Percentiles rank a stretch among this genome's conserved stretches.
Evolutionary conservation across 2,113 vertebrate species (phyloP).

Genomic region (Lampris megalopsis): DNA sequence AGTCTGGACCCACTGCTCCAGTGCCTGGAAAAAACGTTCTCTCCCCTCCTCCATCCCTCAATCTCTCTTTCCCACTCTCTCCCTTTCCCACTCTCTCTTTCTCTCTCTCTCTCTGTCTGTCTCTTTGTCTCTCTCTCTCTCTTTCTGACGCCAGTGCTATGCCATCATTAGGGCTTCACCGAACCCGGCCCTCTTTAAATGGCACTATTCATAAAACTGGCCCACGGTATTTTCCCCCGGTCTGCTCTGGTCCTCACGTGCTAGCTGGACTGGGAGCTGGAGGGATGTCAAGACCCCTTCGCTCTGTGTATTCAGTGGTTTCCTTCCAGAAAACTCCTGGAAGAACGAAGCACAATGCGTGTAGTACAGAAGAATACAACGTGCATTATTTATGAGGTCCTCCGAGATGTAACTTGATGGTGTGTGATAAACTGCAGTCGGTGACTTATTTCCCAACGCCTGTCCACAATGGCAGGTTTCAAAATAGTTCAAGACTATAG

Average conservation of each 20-base stretch:
- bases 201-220: slow-evolving; percentile 73
- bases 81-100: slow-evolving; percentile 8
- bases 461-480: too few relatives aligned
- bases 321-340: slow-evolving; percentile 23
- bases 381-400: not conserved
- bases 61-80: too few relatives aligned
- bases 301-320: slow-evolving; percentile 31
- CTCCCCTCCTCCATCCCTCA: too few relatives aligned
- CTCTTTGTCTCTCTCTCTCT: slow-evolving; percentile 5
- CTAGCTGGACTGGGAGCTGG: slow-evolving; percentile 42
- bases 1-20: slow-evolving; percentile 61
- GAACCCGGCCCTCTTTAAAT: slow-evolving; percentile 66
- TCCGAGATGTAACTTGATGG: not conserved
- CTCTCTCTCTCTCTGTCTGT: slow-evolving; percentile 16
- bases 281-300: slow-evolving; percentile 53
- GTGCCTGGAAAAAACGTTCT: slow-evolving; percentile 74
- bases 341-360: slow-evolving; percentile 33
- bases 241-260: slow-evolving; percentile 34
- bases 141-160: slow-evolving; percentile 51
- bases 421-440: not conserved
- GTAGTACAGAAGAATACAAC: slow-evolving; percentile 25
- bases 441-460: too few relatives aligned
- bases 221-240: slow-evolving; percentile 46
- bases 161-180: slow-evolving; percentile 65
- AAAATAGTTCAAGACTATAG: too few relatives aligned